phyloP scores from a whole-genome alignment of 2,113 vertebrate genomes.

The Typhlomys cinereus region DNA sequence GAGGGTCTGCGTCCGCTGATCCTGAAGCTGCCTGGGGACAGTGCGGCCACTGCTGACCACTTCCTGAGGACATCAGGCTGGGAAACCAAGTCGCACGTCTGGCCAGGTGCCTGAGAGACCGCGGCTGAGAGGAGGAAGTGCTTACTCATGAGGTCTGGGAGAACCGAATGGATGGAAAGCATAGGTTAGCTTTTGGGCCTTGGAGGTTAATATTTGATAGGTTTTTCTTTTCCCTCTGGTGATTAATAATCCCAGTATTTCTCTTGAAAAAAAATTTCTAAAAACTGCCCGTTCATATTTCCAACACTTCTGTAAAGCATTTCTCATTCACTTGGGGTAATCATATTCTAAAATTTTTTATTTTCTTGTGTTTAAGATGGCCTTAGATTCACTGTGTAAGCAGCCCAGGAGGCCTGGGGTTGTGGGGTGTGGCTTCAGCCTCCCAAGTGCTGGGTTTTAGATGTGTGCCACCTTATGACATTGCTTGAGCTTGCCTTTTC shows the following conservation, averaged over 20 bases:
- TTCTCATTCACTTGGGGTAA: background rate
- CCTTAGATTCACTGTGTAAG: background rate
- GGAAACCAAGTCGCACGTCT: background rate
- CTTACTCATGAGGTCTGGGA: background rate
- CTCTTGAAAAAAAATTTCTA: background rate
- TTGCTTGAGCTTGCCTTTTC: no score
- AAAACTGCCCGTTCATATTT: background rate
- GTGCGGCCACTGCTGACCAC: background rate
- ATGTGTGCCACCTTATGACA: no score
- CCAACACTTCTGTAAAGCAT: conserved; percentile 5
- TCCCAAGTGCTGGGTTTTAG: background rate
- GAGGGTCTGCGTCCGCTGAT: background rate
- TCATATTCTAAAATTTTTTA: background rate
- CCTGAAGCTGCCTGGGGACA: background rate
- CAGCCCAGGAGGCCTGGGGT: background rate
- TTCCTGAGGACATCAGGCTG: background rate
- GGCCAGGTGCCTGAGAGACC: background rate
- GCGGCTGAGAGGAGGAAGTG: background rate
- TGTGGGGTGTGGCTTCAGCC: no score
- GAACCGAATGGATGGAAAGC: background rate
- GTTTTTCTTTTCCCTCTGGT: conserved; percentile 25
- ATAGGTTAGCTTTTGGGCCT: background rate
- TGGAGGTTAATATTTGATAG: no score
- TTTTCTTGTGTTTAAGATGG: background rate
- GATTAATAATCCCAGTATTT: conserved; percentile 13